Evolutionary conservation across 2,888 invertebrate species (phyloP).

Genomic region (Nomada goodeniana): DNA sequence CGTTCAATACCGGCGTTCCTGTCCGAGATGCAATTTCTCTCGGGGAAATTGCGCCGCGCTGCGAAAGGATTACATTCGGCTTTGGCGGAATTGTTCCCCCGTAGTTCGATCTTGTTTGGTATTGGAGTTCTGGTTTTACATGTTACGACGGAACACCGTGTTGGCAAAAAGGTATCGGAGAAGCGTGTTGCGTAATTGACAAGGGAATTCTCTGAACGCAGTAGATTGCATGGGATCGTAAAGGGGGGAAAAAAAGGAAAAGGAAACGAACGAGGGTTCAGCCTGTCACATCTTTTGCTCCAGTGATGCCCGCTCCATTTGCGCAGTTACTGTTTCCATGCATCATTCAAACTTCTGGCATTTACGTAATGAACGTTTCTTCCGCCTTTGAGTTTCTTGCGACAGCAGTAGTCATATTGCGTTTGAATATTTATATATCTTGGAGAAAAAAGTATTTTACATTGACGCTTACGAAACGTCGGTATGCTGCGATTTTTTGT

Average conservation of each 20-base stretch:
- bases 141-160: constrained; percentile 17
- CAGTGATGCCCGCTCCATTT: not conserved
- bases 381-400: not conserved
- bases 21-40: constrained; percentile 22
- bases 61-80: constrained; percentile 21
- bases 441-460: not conserved
- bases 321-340: constrained; percentile 24
- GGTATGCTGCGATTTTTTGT: no score
- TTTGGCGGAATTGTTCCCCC: not conserved
- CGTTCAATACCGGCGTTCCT: not conserved
- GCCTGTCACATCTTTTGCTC: constrained; percentile 6
- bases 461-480: not conserved
- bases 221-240: not conserved
- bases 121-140: constrained; percentile 18
- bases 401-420: no score
- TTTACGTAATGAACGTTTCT: constrained; percentile 2
- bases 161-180: constrained; percentile 23
- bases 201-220: constrained; percentile 21
- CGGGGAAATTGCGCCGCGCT: constrained; percentile 7
- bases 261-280: not conserved
- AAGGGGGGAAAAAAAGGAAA: constrained; percentile 9
- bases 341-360: not conserved
- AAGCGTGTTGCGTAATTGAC: constrained; percentile 35
- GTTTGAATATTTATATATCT: not conserved
- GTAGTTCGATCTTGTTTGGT: not conserved